These are phyloP conservation scores for Boulengeromyrus knoepffleri DNA, from an alignment of 2,113 vertebrate species.

Conservation along the genomic window DNA sequence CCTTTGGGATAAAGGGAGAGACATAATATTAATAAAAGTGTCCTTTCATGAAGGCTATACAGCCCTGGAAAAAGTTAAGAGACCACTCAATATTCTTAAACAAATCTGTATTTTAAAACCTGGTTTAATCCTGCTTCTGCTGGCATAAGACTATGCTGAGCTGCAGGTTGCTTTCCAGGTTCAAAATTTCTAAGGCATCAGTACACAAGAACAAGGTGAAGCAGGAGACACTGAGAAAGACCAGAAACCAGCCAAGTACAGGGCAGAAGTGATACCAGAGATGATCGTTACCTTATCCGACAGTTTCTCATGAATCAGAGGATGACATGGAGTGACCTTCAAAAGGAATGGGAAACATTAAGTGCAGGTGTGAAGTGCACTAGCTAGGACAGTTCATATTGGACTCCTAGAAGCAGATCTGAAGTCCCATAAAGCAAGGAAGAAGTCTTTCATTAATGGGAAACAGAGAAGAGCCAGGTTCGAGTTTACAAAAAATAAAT, in stretches of 20 bases:
- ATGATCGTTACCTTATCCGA: not conserved
- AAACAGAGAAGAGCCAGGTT: not conserved
- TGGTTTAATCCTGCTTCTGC: not conserved
- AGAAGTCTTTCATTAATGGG: not conserved
- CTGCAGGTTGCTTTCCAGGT: too few species aligned
- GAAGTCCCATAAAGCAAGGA: not conserved
- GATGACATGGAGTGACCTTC: not conserved
- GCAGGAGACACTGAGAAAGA: not conserved
- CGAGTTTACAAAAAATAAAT: not conserved
- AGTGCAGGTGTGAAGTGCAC: too few species aligned
- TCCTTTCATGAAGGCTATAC: not conserved
- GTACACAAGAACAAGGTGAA: not conserved
- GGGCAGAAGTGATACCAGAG: not conserved
- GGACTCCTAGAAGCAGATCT: not conserved
- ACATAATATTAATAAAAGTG: not conserved
- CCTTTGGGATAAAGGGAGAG: constrained; percentile 35
- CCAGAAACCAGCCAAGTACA: not conserved
- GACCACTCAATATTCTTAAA: not conserved
- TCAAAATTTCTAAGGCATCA: too few species aligned
- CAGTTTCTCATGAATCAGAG: not conserved
- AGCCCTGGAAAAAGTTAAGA: not conserved
- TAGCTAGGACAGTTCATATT: too few species aligned
- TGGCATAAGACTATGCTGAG: too few species aligned
- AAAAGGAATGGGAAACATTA: not conserved
- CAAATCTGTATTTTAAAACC: too few species aligned